Base-by-base conservation (phyloP, 1,140 invertebrate genomes). In the Stegodyphus mimosarum region DNA sequence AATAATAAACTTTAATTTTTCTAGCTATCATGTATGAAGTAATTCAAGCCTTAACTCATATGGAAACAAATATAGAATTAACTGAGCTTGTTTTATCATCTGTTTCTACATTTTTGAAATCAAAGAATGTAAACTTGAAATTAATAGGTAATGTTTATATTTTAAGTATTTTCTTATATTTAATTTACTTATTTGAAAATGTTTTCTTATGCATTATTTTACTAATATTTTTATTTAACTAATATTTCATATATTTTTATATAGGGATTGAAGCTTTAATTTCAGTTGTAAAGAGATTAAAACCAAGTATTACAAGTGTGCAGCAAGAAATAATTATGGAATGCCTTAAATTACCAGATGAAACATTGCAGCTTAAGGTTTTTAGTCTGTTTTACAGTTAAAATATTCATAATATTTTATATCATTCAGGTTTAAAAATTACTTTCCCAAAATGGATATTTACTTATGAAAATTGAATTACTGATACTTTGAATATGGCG, bases 321-420 rank as follows among this genome's bases (percentile, higher is more conserved):
- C 83, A 86, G 9, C 83, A 86, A 73, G 83, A 86, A 86, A 78
- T 78, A 17, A 64, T 86, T n/a, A 78, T 86, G 74, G 83, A 86
- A 78, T 86, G 83, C 9, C 67, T 86, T 6, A 70, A 78, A 51
- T 50, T 78, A 33, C 74, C 74, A 60, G 83, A 86, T 64, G 75
- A 78, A 60, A 66, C 75, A 7, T 53, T 86, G 18, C 67, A 78
- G 18, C 48, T 78, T 13, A 77, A 78, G 75, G 83, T 83, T 48
- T 73, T 52, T 52, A 50, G 7, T 77, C 10, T 64, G 9, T 76
- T 64, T 7, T 76, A 48, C 17, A 15, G 9, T 60, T 60, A 10
- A 60, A 60, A 60, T 10, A 60, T 10, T 1, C 15, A 60, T 60
- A 60, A 60, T 5, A 10, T 9, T 60, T n/a, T 33, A 33, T 3